phyloP scores from a whole-genome alignment of 2,797 vertebrate genomes.

The Tarsius wallacei region DNA sequence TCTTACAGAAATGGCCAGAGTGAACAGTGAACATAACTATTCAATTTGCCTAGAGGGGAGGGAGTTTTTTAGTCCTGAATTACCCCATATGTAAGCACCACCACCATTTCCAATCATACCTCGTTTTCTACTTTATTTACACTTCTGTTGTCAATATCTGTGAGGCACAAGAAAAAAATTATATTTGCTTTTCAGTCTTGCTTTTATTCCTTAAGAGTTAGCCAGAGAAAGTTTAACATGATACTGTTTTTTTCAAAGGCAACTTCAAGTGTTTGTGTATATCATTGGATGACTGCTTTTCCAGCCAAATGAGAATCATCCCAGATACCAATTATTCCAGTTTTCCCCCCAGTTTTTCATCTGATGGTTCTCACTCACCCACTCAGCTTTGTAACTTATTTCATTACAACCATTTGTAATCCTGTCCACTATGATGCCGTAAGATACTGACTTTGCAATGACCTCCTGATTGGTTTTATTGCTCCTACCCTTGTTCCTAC shows the following conservation, averaged over 20 bases:
- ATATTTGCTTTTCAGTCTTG: not conserved
- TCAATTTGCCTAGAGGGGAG: not conserved
- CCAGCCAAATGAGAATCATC: not conserved
- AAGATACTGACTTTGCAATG: not conserved
- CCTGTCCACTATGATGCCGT: not conserved
- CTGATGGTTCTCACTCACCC: not conserved
- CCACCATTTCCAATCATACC: not conserved
- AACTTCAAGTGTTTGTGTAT: constrained; percentile 30
- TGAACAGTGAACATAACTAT: not conserved
- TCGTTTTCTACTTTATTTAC: constrained; percentile 45
- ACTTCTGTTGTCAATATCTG: constrained; percentile 1
- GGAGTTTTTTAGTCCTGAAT: constrained; percentile 2
- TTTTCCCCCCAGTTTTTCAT: not conserved
- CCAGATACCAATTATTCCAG: not conserved
- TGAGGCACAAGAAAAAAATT: not conserved
- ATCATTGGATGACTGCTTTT: not conserved
- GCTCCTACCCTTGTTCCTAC: not conserved
- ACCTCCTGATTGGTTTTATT: not conserved
- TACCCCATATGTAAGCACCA: not conserved
- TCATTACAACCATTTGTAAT: constrained; percentile 6
- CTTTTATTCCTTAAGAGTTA: constrained; percentile 35
- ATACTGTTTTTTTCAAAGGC: constrained; percentile 8
- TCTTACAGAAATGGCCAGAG: not conserved
- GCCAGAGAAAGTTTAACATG: not conserved
- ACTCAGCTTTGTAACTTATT: not conserved